Conservation (phyloP, 1,140 invertebrate genomes). For the Planococcus citri region DNA sequence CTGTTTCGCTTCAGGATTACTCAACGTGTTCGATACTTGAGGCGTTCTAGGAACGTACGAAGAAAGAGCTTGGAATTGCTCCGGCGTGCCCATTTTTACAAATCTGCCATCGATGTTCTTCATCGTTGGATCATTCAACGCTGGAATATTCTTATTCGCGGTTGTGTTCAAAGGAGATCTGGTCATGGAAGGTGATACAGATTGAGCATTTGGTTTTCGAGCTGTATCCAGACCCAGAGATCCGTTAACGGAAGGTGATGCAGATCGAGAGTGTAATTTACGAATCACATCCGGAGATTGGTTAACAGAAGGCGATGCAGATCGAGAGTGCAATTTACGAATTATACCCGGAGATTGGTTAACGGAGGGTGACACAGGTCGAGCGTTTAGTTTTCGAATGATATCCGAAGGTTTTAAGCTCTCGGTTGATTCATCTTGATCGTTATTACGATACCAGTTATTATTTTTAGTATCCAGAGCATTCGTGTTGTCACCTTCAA, state of each 20-base stretch:
- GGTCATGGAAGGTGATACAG: no score
- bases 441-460: background rate
- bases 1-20: background rate
- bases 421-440: background rate
- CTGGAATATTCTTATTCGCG: background rate
- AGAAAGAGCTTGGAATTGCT: background rate
- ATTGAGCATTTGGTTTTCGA: no score
- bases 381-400: background rate
- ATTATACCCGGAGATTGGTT: background rate
- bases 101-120: background rate
- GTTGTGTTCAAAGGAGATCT: background rate
- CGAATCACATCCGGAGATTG: background rate
- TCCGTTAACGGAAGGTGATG: background rate
- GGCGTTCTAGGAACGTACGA: background rate
- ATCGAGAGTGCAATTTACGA: background rate
- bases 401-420: background rate
- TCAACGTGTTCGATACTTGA: slow-evolving; percentile 3
- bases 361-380: background rate
- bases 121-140: background rate
- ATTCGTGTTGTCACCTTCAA: background rate
- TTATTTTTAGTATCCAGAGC: background rate
- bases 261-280: no score
- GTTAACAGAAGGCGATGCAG: background rate
- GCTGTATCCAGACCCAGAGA: no score
- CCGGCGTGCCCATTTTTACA: background rate